Base-by-base conservation (phyloP, 2,888 invertebrate genomes). In the Cephus rjabovi region DNA sequence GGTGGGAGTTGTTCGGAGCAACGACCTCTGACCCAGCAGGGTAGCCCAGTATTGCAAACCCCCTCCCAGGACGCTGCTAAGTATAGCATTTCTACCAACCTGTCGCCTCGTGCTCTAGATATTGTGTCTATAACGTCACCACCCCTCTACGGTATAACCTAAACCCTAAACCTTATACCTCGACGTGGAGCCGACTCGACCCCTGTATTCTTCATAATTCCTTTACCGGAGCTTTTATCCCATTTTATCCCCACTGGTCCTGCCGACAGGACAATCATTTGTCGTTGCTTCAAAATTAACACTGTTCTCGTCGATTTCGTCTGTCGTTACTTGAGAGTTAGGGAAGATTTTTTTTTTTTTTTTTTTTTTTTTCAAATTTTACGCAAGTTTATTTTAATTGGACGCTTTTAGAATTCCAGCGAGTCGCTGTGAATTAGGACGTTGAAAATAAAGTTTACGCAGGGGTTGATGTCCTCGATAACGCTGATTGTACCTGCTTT, bases 11-110 rank as follows among this genome's bases (percentile, higher is more conserved):
- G 81, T 82, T 81, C 81, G 83, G 89, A 89, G 80, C 90, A 88
- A 89, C 87, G 91, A 91, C 86, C 91, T 89, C 82, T 90, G 91
- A 91, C 91, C 91, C 87, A 90, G 87, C 88, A 84, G 85, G 84
- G 82, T 85, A 84, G 80, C 86, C 85, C 84, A 84, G 83, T 86
- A 82, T 83, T 80, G 81, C 81, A 77, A 80, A 82, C 85, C 87
- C 87, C 87, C 79, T 80, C 75, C 71, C 30, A 34, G 69, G 12
- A 75, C 34, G 74, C 76, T 81, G 80, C 87, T 86, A 87, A 87
- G 86, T 88, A 87, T 88, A 87, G 84, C 81, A 84, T 86, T 86
- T 86, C 86, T 83, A 86, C 86, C 84, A 87, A 87, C 86, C 87
- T 87, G 85, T 85, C 85, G 86, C 82, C 84, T 81, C 73, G 69